Conservation (phyloP, 2,888 invertebrate species). For the Amphiduros pacificus region DNA sequence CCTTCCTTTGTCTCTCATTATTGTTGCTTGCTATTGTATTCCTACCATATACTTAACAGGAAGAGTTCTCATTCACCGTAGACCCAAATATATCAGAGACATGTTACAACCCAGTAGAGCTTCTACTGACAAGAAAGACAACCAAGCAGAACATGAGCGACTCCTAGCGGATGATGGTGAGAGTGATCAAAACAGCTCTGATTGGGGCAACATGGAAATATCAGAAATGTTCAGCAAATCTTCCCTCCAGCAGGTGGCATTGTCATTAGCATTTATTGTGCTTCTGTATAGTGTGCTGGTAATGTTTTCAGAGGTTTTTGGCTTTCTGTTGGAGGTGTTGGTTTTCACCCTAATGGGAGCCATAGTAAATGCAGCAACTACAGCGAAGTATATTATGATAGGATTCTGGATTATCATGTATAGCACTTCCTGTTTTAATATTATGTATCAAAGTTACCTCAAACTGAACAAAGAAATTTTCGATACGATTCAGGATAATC, state of each 20-base stretch:
- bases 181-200: conserved; percentile 21
- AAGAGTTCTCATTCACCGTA: conserved; percentile 22
- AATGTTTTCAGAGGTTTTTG: conserved; percentile 48
- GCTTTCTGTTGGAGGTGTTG: conserved; percentile 47
- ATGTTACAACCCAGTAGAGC: conserved; percentile 1
- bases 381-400: conserved; percentile 51
- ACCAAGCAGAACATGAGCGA: conserved; percentile 13
- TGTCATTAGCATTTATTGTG: conserved; percentile 23
- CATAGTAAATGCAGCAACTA: conserved; percentile 52
- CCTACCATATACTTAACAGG: conserved; percentile 29
- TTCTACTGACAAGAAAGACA: too few relatives aligned
- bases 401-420: conserved; percentile 50
- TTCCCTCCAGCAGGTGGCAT: conserved; percentile 12
- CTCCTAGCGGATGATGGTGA: conserved; percentile 28
- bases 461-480: conserved; percentile 49
- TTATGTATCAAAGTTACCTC: conserved; percentile 51
- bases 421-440: conserved; percentile 51
- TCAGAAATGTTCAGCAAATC: conserved; percentile 8
- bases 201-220: conserved; percentile 2
- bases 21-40: conserved; percentile 29
- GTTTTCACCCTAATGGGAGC: conserved; percentile 55
- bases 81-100: conserved; percentile 21
- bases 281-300: conserved; percentile 31
- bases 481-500: conserved; percentile 46
- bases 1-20: conserved; percentile 25